Percentiles rank a stretch among this genome's conserved stretches.
Conservation (phyloP, 2,113 vertebrate species). For the Phodopus roborovskii region DNA sequence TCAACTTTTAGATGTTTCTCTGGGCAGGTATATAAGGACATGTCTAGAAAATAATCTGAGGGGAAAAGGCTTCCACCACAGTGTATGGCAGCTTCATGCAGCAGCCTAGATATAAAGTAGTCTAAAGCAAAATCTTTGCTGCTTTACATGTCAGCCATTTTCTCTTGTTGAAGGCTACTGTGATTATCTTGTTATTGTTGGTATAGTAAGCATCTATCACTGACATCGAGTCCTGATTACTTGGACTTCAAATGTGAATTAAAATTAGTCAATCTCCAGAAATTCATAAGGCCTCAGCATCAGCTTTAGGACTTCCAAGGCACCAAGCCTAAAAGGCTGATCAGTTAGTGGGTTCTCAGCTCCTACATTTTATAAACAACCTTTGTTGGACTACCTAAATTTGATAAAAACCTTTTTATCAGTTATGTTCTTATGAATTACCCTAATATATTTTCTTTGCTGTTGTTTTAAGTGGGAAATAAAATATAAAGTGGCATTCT, state of each 20-base stretch:
- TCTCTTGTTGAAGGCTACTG: neutral
- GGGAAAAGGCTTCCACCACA: neutral
- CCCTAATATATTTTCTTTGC: neutral
- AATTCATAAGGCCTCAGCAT: neutral
- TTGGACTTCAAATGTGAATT: neutral
- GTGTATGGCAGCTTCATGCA: neutral
- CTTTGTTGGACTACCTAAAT: neutral
- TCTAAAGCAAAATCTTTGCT: neutral
- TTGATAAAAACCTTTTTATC: neutral
- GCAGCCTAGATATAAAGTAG: neutral
- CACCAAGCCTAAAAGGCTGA: neutral
- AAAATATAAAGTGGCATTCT: neutral
- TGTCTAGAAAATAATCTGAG: neutral
- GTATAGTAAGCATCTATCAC: neutral
- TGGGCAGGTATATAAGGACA: neutral
- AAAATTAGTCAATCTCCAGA: neutral
- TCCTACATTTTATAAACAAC: neutral
- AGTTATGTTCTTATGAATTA: neutral
- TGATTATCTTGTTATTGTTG: neutral
- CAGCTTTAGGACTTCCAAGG: neutral
- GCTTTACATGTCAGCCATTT: neutral
- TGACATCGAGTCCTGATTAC: neutral
- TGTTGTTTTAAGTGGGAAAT: slow-evolving; percentile 14
- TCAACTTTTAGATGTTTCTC: neutral
- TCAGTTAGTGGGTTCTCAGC: neutral